A percentile compares a stretch with the other conserved stretches of the same genome.
Evolutionary conservation across 2,888 invertebrate genomes (phyloP).

Genomic region (Rhaphigaster nebulosa): DNA sequence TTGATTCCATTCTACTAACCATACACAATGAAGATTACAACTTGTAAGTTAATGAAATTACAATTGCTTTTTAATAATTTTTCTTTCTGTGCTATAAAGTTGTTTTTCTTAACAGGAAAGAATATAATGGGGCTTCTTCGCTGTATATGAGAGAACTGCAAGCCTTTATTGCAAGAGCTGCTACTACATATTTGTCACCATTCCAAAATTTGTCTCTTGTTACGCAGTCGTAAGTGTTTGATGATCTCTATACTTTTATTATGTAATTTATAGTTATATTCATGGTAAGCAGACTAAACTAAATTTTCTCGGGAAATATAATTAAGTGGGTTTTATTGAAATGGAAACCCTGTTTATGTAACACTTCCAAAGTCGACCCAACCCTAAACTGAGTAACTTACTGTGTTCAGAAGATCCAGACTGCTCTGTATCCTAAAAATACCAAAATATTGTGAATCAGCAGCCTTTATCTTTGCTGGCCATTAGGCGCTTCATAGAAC

Average conservation of each 20-base stretch:
- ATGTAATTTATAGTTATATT: neutral
- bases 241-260: neutral
- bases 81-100: neutral
- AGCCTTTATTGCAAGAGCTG: constrained; percentile 81
- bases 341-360: neutral
- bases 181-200: constrained; percentile 77
- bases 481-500: too few species aligned
- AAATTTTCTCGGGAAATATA: neutral
- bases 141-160: constrained; percentile 95
- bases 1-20: constrained; percentile 91
- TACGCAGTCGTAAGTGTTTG: constrained; percentile 72
- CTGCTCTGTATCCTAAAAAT: too few species aligned
- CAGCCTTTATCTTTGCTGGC: too few species aligned
- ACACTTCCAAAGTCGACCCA: neutral
- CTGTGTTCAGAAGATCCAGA: too few species aligned
- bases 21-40: constrained; percentile 86
- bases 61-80: neutral
- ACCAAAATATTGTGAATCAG: too few species aligned
- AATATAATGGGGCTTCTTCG: constrained; percentile 74
- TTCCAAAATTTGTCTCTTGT: constrained; percentile 79
- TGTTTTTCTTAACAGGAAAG: constrained; percentile 70
- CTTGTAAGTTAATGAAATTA: constrained; percentile 68
- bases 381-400: neutral
- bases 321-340: neutral
- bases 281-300: neutral